Base-by-base conservation (phyloP, 2,113 vertebrate genomes). In the Brachyhypopomus gauderio region DNA sequence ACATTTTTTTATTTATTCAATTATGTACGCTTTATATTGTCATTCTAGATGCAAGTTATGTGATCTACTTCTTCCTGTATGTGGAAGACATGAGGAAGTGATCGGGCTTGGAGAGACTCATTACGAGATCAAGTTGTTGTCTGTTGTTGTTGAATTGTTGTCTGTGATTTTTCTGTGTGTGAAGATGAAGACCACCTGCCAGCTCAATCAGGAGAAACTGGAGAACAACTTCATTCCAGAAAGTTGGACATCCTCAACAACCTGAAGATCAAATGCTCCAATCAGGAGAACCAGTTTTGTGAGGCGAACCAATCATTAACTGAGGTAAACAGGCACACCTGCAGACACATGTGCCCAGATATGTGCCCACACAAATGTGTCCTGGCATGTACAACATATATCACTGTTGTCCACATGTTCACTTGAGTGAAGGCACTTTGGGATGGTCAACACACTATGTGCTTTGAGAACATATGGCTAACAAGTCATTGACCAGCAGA, bases 121-220 rank as follows among this genome's bases (percentile, higher is more conserved):
- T 60, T 30, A 30, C 3, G 30, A 30, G 30, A 30, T 30, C 30
- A 30, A 30, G n/a, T n/a, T n/a, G n/a, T n/a, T n/a, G n/a, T n/a
- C n/a, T n/a, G n/a, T n/a, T n/a, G n/a, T n/a, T n/a, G n/a, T n/a
- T n/a, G 30, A 30, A 30, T 30, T 30, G n/a, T 19, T n/a, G 7
- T 8, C 3, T 8, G 1, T 60, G 59, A 11, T 8, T 16, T 6
- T 41, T 67, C 4, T 77, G 38, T 78, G n/a, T 73, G 41, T 41
- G 41, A 88, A 93, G 19, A 84, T 88, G 74, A 92, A 93, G 83
- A 91, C 88, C 11, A 82, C 76, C 1, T 92, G 78, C 3, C 89
- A 90, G 67, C 88, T 95, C 69, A 95, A 95, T 85, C 93, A 94
- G 83, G 94, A 95, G 88, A 95, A 95, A 83, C 82, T 95, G 45